Evolutionary conservation across 2,113 vertebrate genomes (phyloP), one percentile per base, ranked within the genome.

Genomic region (Artemisiospiza belli): DNA sequence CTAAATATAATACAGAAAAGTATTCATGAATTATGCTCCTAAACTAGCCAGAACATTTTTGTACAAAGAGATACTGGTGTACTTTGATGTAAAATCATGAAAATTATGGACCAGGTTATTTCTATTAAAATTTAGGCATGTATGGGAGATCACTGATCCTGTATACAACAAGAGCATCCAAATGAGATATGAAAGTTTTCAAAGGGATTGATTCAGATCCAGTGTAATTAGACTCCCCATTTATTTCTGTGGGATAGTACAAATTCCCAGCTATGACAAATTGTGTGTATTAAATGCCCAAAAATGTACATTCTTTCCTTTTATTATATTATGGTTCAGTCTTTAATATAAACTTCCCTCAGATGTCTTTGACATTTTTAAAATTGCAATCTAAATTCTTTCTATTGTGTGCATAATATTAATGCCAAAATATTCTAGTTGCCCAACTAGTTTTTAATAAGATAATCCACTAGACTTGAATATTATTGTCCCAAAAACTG

Each of bases 291-390:
- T 81, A 69, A 81, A 90, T 43, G 15, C 6, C 10, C 10, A 14
- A 2, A 84, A 54, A 83, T 2, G 11, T 61, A 41, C 5, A 5
- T 44, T 81, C 11, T 70, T 78, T 67, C 35, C 61, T 73, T 89
- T 67, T 31, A 54, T 3, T 62, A 24, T 11, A 12, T 31, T 54
- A 37, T 2, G 0, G 3, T 62, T 57, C 47, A n/a, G 5, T 1
- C 75, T 81, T 87, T 63, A 66, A 62, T 44, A 74, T 31, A 47
- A 74, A 39, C 1, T 54, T 87, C 35, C 67, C 23, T 76, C 21
- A 74, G 61, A 67, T 84, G 33, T 19, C 17, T 57, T 54, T 35
- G 6, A n/a, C 1, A 33, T 59, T 63, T 81, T 84, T 41, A 43
- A 49, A 78, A 87, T 35, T 23, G 63, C 12, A 57, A 63, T 9